A percentile compares a stretch with the other conserved stretches of the same genome.
Conservation (phyloP, 1,140 invertebrate genomes). For the Drosophila ohnishii region DNA sequence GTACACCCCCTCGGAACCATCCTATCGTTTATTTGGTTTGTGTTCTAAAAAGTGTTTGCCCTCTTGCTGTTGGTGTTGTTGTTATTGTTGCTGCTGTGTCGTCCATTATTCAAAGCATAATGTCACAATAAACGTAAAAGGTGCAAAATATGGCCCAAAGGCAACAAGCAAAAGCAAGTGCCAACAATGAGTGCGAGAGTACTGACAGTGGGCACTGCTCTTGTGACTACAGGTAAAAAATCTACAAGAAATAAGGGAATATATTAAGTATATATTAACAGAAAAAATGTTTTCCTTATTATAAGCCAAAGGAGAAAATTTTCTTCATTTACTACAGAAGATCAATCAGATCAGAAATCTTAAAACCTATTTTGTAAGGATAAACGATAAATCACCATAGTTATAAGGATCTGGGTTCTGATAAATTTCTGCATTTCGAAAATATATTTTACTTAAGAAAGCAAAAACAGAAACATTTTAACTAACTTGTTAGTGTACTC, state of each 20-base stretch:
- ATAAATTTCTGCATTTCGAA: no score
- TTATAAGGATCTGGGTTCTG: no score
- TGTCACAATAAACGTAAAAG: slow-evolving; percentile 80
- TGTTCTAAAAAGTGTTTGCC: slow-evolving; percentile 72
- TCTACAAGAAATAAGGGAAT: not conserved
- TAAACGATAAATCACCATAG: not conserved
- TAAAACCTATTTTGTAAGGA: not conserved
- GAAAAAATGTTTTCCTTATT: not conserved
- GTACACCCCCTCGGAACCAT: slow-evolving; percentile 6
- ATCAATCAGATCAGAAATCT: not conserved
- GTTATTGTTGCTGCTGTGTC: slow-evolving; percentile 52
- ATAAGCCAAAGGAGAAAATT: not conserved
- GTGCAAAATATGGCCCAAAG: slow-evolving; percentile 75
- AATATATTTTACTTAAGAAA: no score
- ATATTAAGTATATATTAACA: not conserved
- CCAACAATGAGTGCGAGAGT: slow-evolving; percentile 30
- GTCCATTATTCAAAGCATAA: slow-evolving; percentile 80
- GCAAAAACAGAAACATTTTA: no score
- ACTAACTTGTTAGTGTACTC: no score
- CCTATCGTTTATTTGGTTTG: slow-evolving; percentile 25
- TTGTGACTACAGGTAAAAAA: no score
- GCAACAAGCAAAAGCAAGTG: slow-evolving; percentile 47
- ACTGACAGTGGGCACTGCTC: slow-evolving; percentile 4
- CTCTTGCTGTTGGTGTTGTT: slow-evolving; percentile 29
- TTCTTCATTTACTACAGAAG: not conserved